phyloP scores from a whole-genome alignment of 1,140 invertebrate species.

The Nilaparvata lugens region DNA sequence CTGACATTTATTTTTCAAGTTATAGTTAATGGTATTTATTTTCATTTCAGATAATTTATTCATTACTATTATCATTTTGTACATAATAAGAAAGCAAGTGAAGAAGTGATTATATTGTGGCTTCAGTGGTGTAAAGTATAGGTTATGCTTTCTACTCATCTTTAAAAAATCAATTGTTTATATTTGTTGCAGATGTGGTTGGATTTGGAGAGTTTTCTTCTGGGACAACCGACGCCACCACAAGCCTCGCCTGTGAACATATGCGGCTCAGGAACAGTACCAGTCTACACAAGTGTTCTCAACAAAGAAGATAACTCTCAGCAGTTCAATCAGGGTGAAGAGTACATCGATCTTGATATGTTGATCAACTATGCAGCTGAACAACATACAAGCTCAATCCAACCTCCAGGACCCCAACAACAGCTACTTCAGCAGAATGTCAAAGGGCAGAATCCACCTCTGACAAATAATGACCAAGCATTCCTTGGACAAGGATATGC shows the following conservation, averaged over 20 bases:
- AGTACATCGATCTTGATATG: slow-evolving; percentile 40
- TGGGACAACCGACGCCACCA: slow-evolving; percentile 32
- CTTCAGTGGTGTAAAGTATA: no score
- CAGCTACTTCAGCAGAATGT: neutral
- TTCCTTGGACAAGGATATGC: no score
- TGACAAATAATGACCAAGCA: no score
- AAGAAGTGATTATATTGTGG: no score
- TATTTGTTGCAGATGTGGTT: slow-evolving; percentile 41
- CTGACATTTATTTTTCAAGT: no score
- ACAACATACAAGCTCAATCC: slow-evolving; percentile 26
- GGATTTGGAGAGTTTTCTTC: slow-evolving; percentile 39
- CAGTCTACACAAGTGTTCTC: neutral
- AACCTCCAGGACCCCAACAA: neutral
- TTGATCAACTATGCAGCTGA: slow-evolving; percentile 39
- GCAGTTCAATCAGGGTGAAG: slow-evolving; percentile 26
- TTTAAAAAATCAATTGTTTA: neutral
- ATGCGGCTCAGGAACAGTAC: slow-evolving; percentile 15
- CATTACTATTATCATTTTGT: no score
- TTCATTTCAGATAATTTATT: no score
- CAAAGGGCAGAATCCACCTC: no score
- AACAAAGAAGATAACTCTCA: slow-evolving; percentile 1
- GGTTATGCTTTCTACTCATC: no score
- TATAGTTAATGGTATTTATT: no score
- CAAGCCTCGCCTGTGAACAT: slow-evolving; percentile 28
- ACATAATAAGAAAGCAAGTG: no score